Base-by-base conservation (phyloP, 2,888 invertebrate species). In the Lordiphosa andalusiaca region DNA sequence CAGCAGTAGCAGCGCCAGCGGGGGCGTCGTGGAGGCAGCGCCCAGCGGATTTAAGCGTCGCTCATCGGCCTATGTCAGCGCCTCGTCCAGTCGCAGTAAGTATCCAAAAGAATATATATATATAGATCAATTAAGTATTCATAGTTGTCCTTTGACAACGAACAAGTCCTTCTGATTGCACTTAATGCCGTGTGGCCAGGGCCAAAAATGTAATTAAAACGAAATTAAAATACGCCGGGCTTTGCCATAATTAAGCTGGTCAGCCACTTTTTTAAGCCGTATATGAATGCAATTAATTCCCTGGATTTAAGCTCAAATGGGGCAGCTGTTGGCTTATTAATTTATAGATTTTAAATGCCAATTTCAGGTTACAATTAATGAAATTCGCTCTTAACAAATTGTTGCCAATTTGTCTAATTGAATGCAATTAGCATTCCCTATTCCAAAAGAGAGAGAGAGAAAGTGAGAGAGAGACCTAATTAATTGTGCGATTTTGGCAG, bases 1-100 rank as follows among this genome's bases (percentile, higher is more conserved):
- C 68, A 92, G 92, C 64, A 88, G 91, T 53, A 91, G 91, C 73
- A 83, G 81, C 46, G 87, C 91, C 42, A 91, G 91, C 6, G 62
- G 60, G 3, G 64, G 92, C 54, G 87, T 90, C 44, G 92, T 91
- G 51, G 88, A 86, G 71, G 92, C 92, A 42, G 85, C 88, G 49
- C 86, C 90, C 51, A 90, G 91, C 21, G 93, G 92, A 39, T 90
- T 95, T 56, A 93, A 94, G 83, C 91, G 95, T 56, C 92, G 95
- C 63, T 93, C 94, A 64, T 94, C 94, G 73, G 95, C 95, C 54
- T 94, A 94, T 84, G 94, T 92, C 63, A 91, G 91, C 73, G 91
- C 90, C 55, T 91, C 90, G 59, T 91, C 90, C 73, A 91, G 90
- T 86, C 90, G 90, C 88, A 90, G 90, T 90, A 82, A 89, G 89